A percentile compares a stretch with the other conserved stretches of the same genome.
phyloP scores from a whole-genome alignment of 1,140 invertebrate genomes.

The Tetragonula clypearis region DNA sequence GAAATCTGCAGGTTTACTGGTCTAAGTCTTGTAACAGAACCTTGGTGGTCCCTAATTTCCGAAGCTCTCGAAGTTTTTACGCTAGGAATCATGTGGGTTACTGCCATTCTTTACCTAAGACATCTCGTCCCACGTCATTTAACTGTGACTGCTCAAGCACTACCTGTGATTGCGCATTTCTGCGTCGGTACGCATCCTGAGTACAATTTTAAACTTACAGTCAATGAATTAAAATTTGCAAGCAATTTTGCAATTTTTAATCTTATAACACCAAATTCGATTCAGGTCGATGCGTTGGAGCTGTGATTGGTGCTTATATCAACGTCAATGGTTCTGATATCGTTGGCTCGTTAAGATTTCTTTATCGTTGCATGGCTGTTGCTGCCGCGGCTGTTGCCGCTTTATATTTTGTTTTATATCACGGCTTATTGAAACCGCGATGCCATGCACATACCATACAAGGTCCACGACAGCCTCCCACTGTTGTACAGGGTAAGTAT shows the following conservation, averaged over 20 bases:
- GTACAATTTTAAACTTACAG: too few species aligned
- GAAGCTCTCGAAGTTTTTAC: constrained; percentile 91
- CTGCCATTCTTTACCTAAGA: constrained; percentile 90
- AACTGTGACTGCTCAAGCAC: constrained; percentile 90
- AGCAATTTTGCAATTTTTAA: background rate
- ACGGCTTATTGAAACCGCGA: constrained; percentile 86
- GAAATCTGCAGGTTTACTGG: constrained; percentile 78
- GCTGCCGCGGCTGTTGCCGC: constrained; percentile 84
- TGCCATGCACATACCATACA: constrained; percentile 85
- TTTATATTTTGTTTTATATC: constrained; percentile 87
- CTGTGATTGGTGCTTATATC: constrained; percentile 84
- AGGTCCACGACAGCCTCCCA: constrained; percentile 81
- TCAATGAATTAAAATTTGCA: background rate
- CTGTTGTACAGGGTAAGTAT: constrained; percentile 78
- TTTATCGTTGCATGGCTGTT: constrained; percentile 85
- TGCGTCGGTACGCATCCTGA: constrained; percentile 85
- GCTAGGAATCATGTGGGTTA: constrained; percentile 91
- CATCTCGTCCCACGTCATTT: constrained; percentile 90
- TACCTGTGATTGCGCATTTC: constrained; percentile 91
- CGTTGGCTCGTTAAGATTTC: constrained; percentile 74
- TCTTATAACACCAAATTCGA: background rate
- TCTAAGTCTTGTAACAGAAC: constrained; percentile 85
- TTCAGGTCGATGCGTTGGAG: constrained; percentile 86
- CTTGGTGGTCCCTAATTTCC: constrained; percentile 86
- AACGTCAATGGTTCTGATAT: constrained; percentile 73